Base-by-base conservation (phyloP, 35 echinoderm and acorn worm species). In the Holothuria glaberrima region DNA sequence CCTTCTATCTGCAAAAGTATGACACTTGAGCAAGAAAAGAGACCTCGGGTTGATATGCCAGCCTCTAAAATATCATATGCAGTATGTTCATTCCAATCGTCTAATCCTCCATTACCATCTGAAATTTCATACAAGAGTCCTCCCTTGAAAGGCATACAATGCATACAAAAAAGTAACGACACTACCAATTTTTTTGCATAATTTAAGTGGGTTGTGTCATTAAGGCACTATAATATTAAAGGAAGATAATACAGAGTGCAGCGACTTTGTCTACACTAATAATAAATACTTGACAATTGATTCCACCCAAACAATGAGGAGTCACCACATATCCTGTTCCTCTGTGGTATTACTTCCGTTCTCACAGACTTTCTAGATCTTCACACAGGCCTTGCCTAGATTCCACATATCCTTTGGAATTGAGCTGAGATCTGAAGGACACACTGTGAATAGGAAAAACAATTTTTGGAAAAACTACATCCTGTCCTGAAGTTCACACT, bases 381-480 rank as follows among this genome's bases (percentile, higher is more conserved):
- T 63, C 54, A 84, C 59, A 38, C 80, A 84, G 30, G 80, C 80
- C 56, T 84, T 84, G 26, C 80, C 80, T 19, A 84, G 80, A 56
- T 62, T 84, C 80, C 80, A 84, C 80, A 61, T 84, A 7, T 84
- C 80, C 3, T 32, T 61, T 59, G 80, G 54, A 10, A 84, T 84
- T 48, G 80, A 33, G n/a, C 12, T 61, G 46, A 84, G 57, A 61
- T 84, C 80, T 30, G 80, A 48, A 18, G 80, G 80, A 46, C 80
- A 84, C 34, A 34, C 80, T 84, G 31, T 38, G 25, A 84, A 84
- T 58, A 61, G 4, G 20, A 84, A 38, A 28, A 13, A 84, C 52
- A 36, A 30, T 68, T 83, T n/a, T 6, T 3, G 34, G 35, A 22
- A 83, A 48, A 83, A 44, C 28, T 52, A 36, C 52, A 38, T 83